Evolutionary conservation across 2,888 invertebrate genomes (phyloP).

Genomic region (Antheraea yamamai): DNA sequence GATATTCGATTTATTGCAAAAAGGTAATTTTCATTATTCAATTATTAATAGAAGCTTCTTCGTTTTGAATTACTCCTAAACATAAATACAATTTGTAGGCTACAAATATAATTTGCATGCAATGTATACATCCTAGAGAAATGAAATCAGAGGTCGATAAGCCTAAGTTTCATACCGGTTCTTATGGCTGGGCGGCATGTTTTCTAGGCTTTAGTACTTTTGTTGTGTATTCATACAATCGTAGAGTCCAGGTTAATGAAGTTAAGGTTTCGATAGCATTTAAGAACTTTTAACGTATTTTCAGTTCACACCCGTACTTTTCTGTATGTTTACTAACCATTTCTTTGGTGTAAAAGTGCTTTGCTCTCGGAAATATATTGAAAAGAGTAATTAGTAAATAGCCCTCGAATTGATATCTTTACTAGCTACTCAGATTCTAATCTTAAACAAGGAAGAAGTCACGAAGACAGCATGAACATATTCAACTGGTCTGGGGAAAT

Average conservation of each 20-base stretch:
- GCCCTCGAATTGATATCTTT: not conserved
- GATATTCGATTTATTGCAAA: not conserved
- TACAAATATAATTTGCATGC: not conserved
- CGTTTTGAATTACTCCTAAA: not conserved
- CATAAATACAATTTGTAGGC: not conserved
- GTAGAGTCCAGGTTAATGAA: not conserved
- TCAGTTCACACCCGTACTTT: not conserved
- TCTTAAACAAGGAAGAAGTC: not conserved
- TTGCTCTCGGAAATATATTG: not conserved
- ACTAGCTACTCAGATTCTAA: not conserved
- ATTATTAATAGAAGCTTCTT: not conserved
- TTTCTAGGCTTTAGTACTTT: not conserved
- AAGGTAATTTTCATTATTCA: not conserved
- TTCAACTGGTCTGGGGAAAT: constrained; percentile 16
- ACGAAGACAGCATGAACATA: not conserved
- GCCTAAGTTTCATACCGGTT: constrained; percentile 2
- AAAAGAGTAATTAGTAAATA: not conserved
- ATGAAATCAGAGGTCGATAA: not conserved
- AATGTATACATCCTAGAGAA: not conserved
- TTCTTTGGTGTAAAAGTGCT: not conserved
- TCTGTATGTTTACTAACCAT: not conserved
- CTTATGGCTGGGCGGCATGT: not conserved
- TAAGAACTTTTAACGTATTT: not conserved
- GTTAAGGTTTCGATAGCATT: not conserved
- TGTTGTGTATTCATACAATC: not conserved